Evolutionary conservation across 35 echinoderm and acorn worm genomes (phyloP).

Genomic region (Apostichopus californicus): DNA sequence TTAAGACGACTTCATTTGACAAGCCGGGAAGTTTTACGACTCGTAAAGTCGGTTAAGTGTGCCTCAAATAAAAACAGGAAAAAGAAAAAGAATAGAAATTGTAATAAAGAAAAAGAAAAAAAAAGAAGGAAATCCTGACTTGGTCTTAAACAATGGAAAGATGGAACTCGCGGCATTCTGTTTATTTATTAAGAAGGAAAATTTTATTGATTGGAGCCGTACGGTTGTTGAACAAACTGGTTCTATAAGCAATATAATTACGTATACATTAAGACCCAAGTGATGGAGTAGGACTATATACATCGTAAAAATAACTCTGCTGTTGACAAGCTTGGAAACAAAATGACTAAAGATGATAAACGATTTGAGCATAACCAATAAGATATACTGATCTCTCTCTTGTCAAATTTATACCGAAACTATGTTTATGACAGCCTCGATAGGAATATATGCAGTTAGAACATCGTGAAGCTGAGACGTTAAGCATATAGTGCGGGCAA

Average conservation of each 20-base stretch:
- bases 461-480: no score
- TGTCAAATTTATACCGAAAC: not conserved
- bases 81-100: not conserved
- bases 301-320: not conserved
- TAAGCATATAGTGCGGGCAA: no score
- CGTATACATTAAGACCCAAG: not conserved
- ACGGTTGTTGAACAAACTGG: not conserved
- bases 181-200: slow-evolving; percentile 25
- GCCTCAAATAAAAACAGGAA: not conserved
- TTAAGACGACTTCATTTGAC: slow-evolving; percentile 12
- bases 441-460: no score
- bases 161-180: not conserved
- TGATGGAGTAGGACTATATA: not conserved
- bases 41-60: not conserved
- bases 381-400: not conserved
- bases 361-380: not conserved
- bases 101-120: no score
- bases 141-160: not conserved
- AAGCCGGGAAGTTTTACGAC: slow-evolving; percentile 2
- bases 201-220: not conserved
- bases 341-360: not conserved
- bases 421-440: not conserved
- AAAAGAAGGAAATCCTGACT: not conserved
- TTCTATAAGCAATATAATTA: not conserved
- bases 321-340: not conserved